Conservation (phyloP, 2,888 invertebrate genomes). For the Choristoneura rosaceana region DNA sequence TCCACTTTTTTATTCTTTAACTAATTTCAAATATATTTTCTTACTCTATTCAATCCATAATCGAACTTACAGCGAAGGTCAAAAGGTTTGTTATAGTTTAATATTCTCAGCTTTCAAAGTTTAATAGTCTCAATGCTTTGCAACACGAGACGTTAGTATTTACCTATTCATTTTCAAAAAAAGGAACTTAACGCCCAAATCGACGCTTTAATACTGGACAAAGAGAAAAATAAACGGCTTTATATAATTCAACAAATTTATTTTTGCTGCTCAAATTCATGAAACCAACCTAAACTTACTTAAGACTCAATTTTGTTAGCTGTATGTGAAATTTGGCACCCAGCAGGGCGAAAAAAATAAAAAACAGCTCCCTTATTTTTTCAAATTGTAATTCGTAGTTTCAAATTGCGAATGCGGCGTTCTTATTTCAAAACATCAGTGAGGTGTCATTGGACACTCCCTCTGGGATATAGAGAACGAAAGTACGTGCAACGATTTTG, state of each 20-base stretch:
- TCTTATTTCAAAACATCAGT: constrained; percentile 84
- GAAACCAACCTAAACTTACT: constrained; percentile 32
- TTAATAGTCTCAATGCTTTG: constrained; percentile 71
- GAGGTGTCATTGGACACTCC: constrained; percentile 84
- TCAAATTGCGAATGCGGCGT: constrained; percentile 83
- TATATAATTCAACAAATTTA: constrained; percentile 70
- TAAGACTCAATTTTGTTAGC: background rate
- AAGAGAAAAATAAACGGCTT: constrained; percentile 84
- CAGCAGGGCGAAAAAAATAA: constrained; percentile 64
- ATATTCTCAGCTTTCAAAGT: constrained; percentile 48
- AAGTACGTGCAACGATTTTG: constrained; percentile 53
- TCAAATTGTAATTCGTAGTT: constrained; percentile 84
- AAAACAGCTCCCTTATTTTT: constrained; percentile 78
- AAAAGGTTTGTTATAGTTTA: constrained; percentile 4
- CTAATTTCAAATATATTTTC: background rate
- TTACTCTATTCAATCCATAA: background rate
- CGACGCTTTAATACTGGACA: constrained; percentile 80
- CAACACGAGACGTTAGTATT: constrained; percentile 79
- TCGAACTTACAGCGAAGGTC: background rate
- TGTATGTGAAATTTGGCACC: constrained; percentile 47
- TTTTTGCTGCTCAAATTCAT: constrained; percentile 13
- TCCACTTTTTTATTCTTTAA: constrained; percentile 20
- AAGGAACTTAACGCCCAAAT: constrained; percentile 85
- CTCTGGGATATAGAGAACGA: constrained; percentile 58
- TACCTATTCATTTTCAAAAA: constrained; percentile 84